Conservation (phyloP, 1,140 invertebrate species). For the Nylanderia fulva region DNA sequence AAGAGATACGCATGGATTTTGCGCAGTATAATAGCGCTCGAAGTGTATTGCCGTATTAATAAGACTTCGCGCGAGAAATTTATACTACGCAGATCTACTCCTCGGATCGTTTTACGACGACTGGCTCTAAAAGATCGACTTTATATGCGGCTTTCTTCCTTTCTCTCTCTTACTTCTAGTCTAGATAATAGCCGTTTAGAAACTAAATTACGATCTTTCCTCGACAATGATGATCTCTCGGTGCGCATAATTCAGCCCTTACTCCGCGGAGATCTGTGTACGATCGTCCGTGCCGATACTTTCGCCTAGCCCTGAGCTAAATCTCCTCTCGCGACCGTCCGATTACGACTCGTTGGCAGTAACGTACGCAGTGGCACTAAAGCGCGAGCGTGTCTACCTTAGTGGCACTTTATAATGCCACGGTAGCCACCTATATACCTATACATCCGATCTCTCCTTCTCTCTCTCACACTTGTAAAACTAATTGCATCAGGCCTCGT, state of each 20-base stretch:
- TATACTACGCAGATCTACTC: not conserved
- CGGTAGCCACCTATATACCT: slow-evolving; percentile 73
- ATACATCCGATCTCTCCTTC: slow-evolving; percentile 70
- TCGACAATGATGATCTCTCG: slow-evolving; percentile 37
- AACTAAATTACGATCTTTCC: slow-evolving; percentile 22
- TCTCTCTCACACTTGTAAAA: slow-evolving; percentile 80
- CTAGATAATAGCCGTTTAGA: not conserved
- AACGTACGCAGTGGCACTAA: slow-evolving; percentile 72
- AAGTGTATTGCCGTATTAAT: slow-evolving; percentile 11
- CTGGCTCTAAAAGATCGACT: slow-evolving; percentile 2
- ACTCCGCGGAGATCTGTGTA: slow-evolving; percentile 69
- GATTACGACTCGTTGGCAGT: slow-evolving; percentile 66
- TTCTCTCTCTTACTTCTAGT: not conserved
- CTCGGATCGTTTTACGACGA: slow-evolving; percentile 41
- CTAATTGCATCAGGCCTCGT: slow-evolving; percentile 84
- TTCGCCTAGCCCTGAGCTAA: slow-evolving; percentile 79
- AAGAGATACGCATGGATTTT: not conserved
- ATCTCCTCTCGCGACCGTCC: slow-evolving; percentile 71
- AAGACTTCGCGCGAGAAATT: not conserved
- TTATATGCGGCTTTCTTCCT: not conserved
- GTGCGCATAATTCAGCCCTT: slow-evolving; percentile 70
- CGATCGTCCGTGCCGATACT: slow-evolving; percentile 81
- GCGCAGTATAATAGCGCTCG: not conserved
- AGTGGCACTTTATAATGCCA: slow-evolving; percentile 79
- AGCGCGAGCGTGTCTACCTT: slow-evolving; percentile 74